Evolutionary conservation across 2,888 invertebrate species (phyloP).

Genomic region (Rotaria sp.): DNA sequence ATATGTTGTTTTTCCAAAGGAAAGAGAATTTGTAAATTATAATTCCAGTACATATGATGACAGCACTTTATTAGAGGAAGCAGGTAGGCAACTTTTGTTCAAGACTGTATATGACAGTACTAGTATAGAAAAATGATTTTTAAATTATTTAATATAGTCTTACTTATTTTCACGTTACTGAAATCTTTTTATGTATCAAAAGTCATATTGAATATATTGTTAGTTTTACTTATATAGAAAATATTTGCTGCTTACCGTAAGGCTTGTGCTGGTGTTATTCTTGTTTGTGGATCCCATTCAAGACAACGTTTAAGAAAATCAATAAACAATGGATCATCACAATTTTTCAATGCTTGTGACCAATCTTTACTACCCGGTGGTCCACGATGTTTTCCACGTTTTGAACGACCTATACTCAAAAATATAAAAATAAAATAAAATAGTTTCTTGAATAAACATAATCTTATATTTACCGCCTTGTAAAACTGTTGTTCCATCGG

Average conservation of each 20-base stretch:
- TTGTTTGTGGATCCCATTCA: slow-evolving; percentile 89
- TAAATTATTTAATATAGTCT: too few species aligned
- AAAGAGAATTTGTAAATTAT: too few species aligned
- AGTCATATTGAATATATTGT: too few species aligned
- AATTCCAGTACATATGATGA: too few species aligned
- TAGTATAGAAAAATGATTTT: too few species aligned
- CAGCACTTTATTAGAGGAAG: too few species aligned
- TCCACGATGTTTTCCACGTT: slow-evolving; percentile 85
- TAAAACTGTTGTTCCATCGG: slow-evolving; percentile 78
- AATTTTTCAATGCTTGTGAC: slow-evolving; percentile 67
- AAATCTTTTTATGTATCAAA: too few species aligned
- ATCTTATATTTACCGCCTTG: slow-evolving; percentile 63
- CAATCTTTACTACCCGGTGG: slow-evolving; percentile 86
- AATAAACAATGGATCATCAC: slow-evolving; percentile 83
- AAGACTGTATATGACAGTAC: too few species aligned
- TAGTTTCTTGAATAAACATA: not conserved
- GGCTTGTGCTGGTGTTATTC: slow-evolving; percentile 83
- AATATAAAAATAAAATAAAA: not conserved
- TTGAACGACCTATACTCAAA: slow-evolving; percentile 59
- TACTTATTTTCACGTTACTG: too few species aligned
- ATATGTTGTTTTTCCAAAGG: too few species aligned
- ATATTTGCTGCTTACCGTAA: slow-evolving; percentile 52
- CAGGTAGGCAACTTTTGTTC: too few species aligned
- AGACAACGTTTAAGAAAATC: slow-evolving; percentile 91
- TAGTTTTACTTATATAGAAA: not conserved